Percentiles rank a stretch among this genome's conserved stretches.
phyloP scores from a whole-genome alignment of 2,888 invertebrate species.

The Drosophila pegasa region DNA sequence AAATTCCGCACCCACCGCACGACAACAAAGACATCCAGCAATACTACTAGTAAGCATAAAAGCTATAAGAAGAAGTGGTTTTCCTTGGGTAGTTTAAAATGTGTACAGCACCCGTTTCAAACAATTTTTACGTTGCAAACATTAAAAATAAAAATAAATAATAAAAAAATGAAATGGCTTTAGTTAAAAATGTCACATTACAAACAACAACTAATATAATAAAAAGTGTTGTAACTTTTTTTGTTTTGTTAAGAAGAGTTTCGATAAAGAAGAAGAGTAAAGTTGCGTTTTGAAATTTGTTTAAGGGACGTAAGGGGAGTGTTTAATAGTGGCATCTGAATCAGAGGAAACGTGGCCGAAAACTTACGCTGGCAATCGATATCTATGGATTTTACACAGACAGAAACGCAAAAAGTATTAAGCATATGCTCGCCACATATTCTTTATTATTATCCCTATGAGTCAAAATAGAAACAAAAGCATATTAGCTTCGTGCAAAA shows the following conservation, averaged over 20 bases:
- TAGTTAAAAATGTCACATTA: no score
- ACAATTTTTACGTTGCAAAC: no score
- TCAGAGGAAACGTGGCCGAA: background rate
- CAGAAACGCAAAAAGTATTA: background rate
- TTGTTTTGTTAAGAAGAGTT: no score
- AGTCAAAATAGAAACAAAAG: background rate
- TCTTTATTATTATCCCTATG: background rate
- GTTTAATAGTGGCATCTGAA: background rate
- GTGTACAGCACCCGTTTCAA: constrained; percentile 16
- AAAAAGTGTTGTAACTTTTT: no score
- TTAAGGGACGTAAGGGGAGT: no score
- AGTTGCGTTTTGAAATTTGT: no score
- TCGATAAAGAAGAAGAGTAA: no score
- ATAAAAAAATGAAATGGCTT: no score
- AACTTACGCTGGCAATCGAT: constrained; percentile 1
- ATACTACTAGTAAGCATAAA: constrained; percentile 5
- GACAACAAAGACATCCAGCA: background rate
- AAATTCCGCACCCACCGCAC: constrained; percentile 42
- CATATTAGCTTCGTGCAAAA: no score
- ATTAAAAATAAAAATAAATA: no score
- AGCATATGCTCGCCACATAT: background rate
- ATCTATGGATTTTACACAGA: constrained; percentile 1
- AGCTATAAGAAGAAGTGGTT: constrained; percentile 38
- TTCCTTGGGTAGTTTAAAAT: constrained; percentile 49
- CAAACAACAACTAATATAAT: no score